Conservation (phyloP, 2,888 invertebrate species). For the Melanchra persicariae region DNA sequence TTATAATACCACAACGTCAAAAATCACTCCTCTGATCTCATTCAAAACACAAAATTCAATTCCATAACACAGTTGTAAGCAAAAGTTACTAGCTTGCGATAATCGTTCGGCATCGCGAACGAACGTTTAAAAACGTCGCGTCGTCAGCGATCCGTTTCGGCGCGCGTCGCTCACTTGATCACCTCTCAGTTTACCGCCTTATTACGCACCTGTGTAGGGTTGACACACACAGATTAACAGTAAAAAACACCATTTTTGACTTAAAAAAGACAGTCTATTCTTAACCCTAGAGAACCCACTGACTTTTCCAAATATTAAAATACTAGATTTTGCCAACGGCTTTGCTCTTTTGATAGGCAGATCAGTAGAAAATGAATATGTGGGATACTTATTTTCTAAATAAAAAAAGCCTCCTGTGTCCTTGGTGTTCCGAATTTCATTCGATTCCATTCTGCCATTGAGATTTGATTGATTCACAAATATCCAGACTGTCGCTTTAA, state of each 20-base stretch:
- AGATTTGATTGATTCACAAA: too few species aligned
- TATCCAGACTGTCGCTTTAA: too few species aligned
- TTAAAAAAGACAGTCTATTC: neutral
- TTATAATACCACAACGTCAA: neutral
- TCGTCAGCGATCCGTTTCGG: slow-evolving; percentile 46
- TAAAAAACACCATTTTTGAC: too few species aligned
- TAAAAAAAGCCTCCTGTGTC: too few species aligned
- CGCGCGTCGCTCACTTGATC: slow-evolving; percentile 65
- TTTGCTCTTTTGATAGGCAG: too few species aligned
- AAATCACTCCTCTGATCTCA: neutral
- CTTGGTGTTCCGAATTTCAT: too few species aligned
- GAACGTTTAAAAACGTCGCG: slow-evolving; percentile 50
- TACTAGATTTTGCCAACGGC: too few species aligned
- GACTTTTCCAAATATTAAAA: too few species aligned
- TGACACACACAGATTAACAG: neutral
- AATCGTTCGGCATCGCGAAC: slow-evolving; percentile 25
- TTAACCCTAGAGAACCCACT: too few species aligned
- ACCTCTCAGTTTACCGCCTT: slow-evolving; percentile 67
- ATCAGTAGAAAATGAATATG: too few species aligned
- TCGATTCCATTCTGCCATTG: too few species aligned
- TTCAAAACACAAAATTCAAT: neutral
- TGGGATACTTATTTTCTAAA: too few species aligned
- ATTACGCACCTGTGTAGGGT: slow-evolving; percentile 61
- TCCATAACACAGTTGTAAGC: neutral
- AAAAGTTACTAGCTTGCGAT: slow-evolving; percentile 16